Percentiles rank a stretch among this genome's conserved stretches.
phyloP scores from a whole-genome alignment of 2,888 invertebrate genomes.

The Cenopis cana region DNA sequence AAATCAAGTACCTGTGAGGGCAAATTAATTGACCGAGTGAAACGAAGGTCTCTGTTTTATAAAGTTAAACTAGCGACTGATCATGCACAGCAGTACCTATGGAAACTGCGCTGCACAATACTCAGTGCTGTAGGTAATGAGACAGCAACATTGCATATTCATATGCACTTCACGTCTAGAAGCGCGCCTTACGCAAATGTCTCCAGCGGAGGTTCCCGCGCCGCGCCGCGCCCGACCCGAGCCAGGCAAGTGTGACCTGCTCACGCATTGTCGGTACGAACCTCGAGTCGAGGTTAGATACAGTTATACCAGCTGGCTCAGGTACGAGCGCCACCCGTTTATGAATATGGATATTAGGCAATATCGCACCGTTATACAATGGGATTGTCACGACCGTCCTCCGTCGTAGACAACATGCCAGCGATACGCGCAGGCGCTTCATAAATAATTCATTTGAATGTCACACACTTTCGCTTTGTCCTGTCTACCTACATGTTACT shows the following conservation, averaged over 20 bases:
- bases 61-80: background rate
- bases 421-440: no score
- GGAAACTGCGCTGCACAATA: background rate
- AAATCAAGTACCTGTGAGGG: no score
- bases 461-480: no score
- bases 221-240: background rate
- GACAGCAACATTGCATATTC: background rate
- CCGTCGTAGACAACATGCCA: no score
- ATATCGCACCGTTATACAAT: no score
- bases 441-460: no score
- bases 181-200: background rate
- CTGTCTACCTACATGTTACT: no score
- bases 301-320: background rate
- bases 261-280: background rate
- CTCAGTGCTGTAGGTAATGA: background rate
- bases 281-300: background rate
- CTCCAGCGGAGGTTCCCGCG: background rate
- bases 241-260: background rate
- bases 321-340: background rate
- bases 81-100: background rate
- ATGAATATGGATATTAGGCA: background rate
- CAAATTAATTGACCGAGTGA: no score
- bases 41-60: no score
- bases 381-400: no score
- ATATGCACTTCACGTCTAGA: background rate